Evolutionary conservation across 2,113 vertebrate genomes (phyloP).

Genomic region (Telmatochromis sp.): DNA sequence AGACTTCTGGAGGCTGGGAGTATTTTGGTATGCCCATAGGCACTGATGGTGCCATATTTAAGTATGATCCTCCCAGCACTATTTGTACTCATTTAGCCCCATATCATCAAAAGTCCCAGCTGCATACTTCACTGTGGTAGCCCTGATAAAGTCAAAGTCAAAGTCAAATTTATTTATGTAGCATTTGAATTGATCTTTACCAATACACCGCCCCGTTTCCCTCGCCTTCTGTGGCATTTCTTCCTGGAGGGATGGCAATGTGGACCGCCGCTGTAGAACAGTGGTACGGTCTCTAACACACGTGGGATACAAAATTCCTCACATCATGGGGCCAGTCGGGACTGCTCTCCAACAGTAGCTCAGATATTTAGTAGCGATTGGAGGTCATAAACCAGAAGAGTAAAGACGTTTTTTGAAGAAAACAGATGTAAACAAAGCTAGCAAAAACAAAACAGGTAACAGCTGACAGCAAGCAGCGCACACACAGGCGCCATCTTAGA

Average conservation of each 20-base stretch:
- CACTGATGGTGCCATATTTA: neutral
- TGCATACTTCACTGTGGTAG: neutral
- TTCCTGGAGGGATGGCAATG: neutral
- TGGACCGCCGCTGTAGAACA: neutral
- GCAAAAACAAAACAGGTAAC: neutral
- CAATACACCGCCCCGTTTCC: neutral
- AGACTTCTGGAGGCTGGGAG: neutral
- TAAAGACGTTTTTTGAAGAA: neutral
- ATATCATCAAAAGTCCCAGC: neutral
- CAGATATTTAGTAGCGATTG: neutral
- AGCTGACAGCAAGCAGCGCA: neutral
- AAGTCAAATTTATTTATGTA: neutral
- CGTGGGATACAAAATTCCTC: neutral
- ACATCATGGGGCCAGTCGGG: neutral
- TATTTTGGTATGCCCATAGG: neutral
- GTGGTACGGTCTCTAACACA: neutral
- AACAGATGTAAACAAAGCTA: neutral
- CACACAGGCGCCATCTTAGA: neutral
- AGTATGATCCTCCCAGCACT: neutral
- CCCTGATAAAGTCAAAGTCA: neutral
- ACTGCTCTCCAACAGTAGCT: neutral
- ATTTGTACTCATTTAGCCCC: neutral
- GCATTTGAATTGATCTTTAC: neutral
- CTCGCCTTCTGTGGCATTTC: neutral
- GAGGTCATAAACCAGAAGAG: neutral